phyloP scores from a whole-genome alignment of 2,113 vertebrate species.

The Theristicus caerulescens region DNA sequence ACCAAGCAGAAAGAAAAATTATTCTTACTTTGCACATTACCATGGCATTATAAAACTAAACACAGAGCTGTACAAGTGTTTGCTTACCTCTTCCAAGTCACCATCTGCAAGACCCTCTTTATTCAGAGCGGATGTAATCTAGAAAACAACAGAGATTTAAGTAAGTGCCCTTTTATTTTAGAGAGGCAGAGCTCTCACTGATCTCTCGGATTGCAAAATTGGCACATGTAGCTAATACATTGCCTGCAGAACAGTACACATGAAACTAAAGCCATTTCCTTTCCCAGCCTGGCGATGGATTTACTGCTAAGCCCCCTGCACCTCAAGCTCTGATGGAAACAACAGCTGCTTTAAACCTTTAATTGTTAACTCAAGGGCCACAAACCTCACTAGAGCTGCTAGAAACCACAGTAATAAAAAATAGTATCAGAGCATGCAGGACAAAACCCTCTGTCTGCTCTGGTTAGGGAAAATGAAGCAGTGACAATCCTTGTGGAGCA shows the following conservation, averaged over 20 bases:
- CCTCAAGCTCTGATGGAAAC: background rate
- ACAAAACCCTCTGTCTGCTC: background rate
- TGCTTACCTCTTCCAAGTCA: constrained; percentile 75
- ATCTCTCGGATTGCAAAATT: background rate
- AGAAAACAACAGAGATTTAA: constrained; percentile 39
- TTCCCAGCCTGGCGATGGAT: background rate
- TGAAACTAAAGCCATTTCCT: background rate
- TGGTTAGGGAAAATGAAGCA: background rate
- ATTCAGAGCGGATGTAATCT: constrained; percentile 85
- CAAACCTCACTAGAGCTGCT: background rate
- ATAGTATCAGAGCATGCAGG: background rate
- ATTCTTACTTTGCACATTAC: background rate
- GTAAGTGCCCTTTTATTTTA: background rate
- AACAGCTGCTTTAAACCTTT: background rate
- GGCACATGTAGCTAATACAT: accelerated
- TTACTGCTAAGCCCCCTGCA: background rate
- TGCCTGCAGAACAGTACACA: background rate
- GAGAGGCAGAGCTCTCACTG: background rate
- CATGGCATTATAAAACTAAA: background rate
- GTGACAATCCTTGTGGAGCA: background rate
- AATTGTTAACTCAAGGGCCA: background rate
- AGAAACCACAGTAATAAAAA: background rate
- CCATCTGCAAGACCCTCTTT: constrained; percentile 57
- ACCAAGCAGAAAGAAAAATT: background rate
- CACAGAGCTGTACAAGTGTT: background rate